Conservation (phyloP, 2,888 invertebrate genomes). For the Eugnorisma glareosa region DNA sequence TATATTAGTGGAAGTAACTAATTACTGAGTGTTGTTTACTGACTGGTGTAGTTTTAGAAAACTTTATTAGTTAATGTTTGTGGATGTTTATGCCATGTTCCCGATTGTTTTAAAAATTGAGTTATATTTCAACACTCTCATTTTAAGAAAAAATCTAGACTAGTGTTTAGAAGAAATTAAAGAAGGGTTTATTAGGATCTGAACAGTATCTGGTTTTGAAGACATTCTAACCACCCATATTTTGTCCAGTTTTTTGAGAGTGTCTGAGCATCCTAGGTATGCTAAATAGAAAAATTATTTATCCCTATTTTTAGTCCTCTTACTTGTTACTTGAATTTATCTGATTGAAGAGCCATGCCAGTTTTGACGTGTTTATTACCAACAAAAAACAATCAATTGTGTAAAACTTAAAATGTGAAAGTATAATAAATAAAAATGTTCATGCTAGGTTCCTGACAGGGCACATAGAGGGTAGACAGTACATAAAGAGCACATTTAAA, state of each 20-base stretch:
- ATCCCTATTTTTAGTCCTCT: neutral
- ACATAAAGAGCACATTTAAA: constrained; percentile 18
- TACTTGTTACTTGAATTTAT: neutral
- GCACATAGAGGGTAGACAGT: constrained; percentile 19
- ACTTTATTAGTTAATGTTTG: neutral
- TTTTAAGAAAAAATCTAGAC: neutral
- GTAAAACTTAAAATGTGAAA: constrained; percentile 15
- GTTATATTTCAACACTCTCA: neutral
- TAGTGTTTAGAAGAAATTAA: neutral
- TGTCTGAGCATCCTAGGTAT: neutral
- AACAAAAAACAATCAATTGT: constrained; percentile 17
- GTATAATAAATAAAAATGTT: constrained; percentile 28
- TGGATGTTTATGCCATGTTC: neutral
- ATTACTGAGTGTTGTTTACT: neutral
- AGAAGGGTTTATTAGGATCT: too few species aligned
- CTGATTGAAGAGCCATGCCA: neutral
- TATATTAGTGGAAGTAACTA: neutral
- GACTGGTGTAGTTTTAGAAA: neutral
- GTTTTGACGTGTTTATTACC: neutral
- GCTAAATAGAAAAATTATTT: neutral
- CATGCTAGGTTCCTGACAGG: constrained; percentile 45
- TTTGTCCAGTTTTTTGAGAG: neutral
- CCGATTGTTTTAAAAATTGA: neutral
- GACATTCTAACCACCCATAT: too few species aligned
- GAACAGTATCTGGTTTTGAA: neutral